Base-by-base conservation (phyloP, 2,797 vertebrate genomes). In the Morus bassanus region DNA sequence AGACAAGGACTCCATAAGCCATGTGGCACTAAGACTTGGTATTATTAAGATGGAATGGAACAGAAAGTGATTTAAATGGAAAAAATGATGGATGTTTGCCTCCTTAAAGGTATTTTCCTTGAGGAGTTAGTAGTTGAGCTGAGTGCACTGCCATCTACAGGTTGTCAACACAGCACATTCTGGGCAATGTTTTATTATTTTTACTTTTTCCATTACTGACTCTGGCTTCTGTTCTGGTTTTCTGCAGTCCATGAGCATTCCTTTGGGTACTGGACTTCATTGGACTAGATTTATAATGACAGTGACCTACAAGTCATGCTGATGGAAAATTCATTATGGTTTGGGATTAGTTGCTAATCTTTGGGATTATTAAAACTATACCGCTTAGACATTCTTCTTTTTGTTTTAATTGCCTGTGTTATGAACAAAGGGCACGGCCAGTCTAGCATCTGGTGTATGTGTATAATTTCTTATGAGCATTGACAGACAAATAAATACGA, bases 321-420 rank as follows among this genome's bases (percentile, higher is more conserved):
- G 91, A 95, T 88, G 96, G 97, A 97, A 97, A 97, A 95, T 91
- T 96, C 91, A 96, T 97, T 97, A 92, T 86, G 31, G 46, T 91
- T 95, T 94, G 76, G 85, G 89, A 97, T 96, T 93, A 97, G 93
- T 43, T 82, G 82, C n/a, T 95, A 96, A 96, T 96, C 93, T 94
- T 90, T 79, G 48, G 73, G 85, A 91, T 96, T 97, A 96, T 91
- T 90, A 94, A 90, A 95, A 93, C 76, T 89, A 67, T 89, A 94
- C 39, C 7, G 7, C 89, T 94, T 85, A 63, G 76, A 95, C 69
- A 79, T 94, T 92, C 93, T 94, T 84, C 35, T 80, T 95, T 96
- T 91, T 92, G 46, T 95, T 97, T 95, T 95, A 95, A 95, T 91
- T 94, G 93, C 69, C 81, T 89, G 69, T 33, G 76, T 79, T 79